These are phyloP conservation scores for Strix occidentalis DNA, from an alignment of 2,797 vertebrate genomes.

Conservation along the genomic window DNA sequence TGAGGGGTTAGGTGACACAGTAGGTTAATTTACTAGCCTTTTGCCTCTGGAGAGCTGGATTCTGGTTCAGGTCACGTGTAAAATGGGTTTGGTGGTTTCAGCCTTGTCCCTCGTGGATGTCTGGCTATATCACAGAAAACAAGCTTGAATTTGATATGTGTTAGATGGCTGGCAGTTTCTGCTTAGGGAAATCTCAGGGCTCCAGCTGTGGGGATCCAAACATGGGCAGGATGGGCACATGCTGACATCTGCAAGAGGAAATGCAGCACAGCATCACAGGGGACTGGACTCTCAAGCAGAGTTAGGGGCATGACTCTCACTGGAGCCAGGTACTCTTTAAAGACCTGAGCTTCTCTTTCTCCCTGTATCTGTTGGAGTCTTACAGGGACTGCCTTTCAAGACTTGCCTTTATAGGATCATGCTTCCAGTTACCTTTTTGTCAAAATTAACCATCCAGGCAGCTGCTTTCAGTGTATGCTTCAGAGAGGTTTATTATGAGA, in stretches of 20 bases:
- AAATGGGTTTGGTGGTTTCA: slow-evolving; percentile 54
- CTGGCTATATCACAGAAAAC: slow-evolving; percentile 33
- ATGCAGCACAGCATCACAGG: accelerated
- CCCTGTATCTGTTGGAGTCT: neutral
- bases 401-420: neutral
- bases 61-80: slow-evolving; percentile 65
- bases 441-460: neutral
- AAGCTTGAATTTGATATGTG: slow-evolving; percentile 46
- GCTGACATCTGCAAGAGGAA: neutral
- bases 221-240: accelerated
- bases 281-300: neutral
- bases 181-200: slow-evolving; percentile 34
- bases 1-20: slow-evolving; percentile 62
- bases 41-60: slow-evolving; percentile 52
- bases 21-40: slow-evolving; percentile 74
- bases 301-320: neutral
- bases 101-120: slow-evolving; percentile 15
- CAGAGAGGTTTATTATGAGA: neutral
- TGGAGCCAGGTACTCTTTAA: neutral
- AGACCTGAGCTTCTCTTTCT: neutral
- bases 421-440: neutral
- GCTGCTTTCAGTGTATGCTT: neutral
- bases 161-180: slow-evolving; percentile 45
- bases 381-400: neutral
- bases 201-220: neutral